Conservation (phyloP, 1,140 invertebrate species). For the Drosophila tani region DNA sequence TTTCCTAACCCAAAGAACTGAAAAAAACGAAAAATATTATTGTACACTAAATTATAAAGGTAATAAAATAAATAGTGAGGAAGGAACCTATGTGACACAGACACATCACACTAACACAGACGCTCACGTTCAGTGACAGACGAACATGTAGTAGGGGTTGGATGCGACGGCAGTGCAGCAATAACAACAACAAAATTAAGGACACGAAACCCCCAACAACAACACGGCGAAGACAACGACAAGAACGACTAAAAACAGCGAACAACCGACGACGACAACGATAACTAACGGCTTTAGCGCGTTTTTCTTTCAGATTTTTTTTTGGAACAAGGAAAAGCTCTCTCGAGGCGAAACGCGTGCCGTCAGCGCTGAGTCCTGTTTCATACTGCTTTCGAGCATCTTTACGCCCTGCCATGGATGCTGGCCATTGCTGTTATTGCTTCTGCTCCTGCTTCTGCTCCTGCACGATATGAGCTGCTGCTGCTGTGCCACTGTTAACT, state of each 20-base stretch:
- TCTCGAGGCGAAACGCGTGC: constrained; percentile 73
- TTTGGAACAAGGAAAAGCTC: constrained; percentile 33
- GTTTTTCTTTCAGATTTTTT: constrained; percentile 51
- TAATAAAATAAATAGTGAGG: constrained; percentile 48
- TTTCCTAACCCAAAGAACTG: neutral
- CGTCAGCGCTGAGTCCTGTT: constrained; percentile 82
- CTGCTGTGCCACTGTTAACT: constrained; percentile 23
- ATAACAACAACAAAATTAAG: constrained; percentile 38
- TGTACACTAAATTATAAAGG: constrained; percentile 5
- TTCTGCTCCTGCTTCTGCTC: constrained; percentile 14
- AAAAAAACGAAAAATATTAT: constrained; percentile 1
- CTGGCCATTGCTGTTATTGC: constrained; percentile 31
- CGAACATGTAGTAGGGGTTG: constrained; percentile 14
- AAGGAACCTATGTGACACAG: constrained; percentile 60
- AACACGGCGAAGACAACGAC: constrained; percentile 6
- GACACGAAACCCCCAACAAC: constrained; percentile 24
- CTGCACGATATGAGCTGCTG: constrained; percentile 2
- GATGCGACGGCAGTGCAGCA: constrained; percentile 29
- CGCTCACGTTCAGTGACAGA: constrained; percentile 28
- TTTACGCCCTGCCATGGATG: constrained; percentile 38
- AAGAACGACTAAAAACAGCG: constrained; percentile 5
- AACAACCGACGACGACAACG: constrained; percentile 25
- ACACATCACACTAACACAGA: constrained; percentile 44
- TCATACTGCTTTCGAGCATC: constrained; percentile 59
- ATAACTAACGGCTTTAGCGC: constrained; percentile 41